Conservation (phyloP, 2,797 vertebrate genomes). For the Loriculus beryllinus region DNA sequence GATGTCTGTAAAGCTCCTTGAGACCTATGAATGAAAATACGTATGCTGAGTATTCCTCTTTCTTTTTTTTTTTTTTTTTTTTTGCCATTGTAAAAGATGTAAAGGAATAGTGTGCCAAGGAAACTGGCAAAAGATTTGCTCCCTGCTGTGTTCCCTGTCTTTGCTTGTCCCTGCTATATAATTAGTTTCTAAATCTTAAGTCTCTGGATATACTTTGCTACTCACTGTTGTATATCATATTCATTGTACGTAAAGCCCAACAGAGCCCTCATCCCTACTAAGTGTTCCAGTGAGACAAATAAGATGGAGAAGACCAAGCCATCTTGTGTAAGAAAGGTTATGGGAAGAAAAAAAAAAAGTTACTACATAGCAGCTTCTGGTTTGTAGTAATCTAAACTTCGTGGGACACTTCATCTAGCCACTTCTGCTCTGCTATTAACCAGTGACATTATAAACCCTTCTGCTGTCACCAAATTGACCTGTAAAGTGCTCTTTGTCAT, state of each 20-base stretch:
- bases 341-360: background rate
- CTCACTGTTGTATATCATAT: background rate
- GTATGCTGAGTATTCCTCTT: background rate
- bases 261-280: background rate
- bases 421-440: background rate
- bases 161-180: background rate
- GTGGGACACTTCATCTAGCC: background rate
- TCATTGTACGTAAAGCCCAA: background rate
- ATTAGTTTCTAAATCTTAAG: constrained; percentile 3
- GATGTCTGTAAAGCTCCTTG: background rate
- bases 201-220: background rate
- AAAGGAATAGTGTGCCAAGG: background rate
- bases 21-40: background rate
- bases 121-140: background rate
- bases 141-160: background rate
- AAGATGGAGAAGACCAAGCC: background rate
- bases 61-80: background rate
- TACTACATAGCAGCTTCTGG: background rate
- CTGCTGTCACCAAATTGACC: background rate
- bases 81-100: background rate
- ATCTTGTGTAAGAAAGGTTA: background rate
- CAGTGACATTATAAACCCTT: constrained; percentile 25
- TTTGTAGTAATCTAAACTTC: constrained; percentile 14
- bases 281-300: background rate
- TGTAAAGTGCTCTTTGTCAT: background rate